Evolutionary conservation across 2,113 vertebrate species (phyloP).

Genomic region (Myiopsitta monachus): DNA sequence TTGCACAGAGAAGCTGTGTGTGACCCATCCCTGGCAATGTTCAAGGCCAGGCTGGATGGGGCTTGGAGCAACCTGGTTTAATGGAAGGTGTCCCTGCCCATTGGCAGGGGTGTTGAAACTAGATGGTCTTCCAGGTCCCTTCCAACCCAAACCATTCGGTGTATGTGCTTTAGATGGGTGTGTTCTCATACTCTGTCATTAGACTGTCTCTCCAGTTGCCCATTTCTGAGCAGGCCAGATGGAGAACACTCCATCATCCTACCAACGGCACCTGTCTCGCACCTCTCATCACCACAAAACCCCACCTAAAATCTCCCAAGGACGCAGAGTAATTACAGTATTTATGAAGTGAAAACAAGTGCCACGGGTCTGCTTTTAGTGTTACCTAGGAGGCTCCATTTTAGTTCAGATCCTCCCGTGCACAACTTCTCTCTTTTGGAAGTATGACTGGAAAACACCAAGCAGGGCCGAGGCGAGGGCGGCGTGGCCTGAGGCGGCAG

Average conservation of each 20-base stretch:
- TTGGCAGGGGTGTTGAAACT: not conserved
- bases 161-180: rapidly evolving
- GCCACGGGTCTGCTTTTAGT: not conserved
- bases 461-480: not conserved
- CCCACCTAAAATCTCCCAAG: not conserved
- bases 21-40: not conserved
- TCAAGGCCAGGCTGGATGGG: not conserved
- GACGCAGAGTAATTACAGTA: not conserved
- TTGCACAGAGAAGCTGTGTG: not conserved
- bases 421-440: not conserved
- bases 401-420: not conserved
- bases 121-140: not conserved
- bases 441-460: not conserved
- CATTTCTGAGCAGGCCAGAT: not conserved
- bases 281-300: not conserved
- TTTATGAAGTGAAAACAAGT: not conserved
- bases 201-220: not conserved
- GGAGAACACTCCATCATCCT: not conserved
- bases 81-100: not conserved
- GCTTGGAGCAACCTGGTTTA: not conserved
- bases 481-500: not conserved
- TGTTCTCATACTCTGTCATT: not conserved
- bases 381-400: not conserved
- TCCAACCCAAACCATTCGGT: not conserved
- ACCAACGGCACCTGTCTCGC: rapidly evolving